A percentile compares a stretch with the other conserved stretches of the same genome.
phyloP scores from a whole-genome alignment of 1,140 invertebrate species.

The Coelopa frigida region DNA sequence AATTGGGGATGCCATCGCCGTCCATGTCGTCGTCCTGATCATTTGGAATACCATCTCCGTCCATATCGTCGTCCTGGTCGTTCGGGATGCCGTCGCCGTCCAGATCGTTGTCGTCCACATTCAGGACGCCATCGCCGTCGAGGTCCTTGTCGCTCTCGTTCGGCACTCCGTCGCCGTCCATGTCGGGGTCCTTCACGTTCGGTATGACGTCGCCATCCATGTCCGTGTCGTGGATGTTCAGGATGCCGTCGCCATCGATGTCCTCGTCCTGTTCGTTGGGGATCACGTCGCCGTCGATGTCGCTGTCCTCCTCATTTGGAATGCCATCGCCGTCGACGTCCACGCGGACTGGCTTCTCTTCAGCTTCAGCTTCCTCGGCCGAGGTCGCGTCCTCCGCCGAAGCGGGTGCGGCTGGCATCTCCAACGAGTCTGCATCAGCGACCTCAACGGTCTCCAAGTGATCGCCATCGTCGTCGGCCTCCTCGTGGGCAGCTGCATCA shows the following conservation, averaged over 20 bases:
- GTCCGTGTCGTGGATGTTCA: constrained; percentile 14
- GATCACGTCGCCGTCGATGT: constrained; percentile 23
- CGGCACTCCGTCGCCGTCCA: constrained; percentile 14
- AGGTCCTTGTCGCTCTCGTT: constrained; percentile 14
- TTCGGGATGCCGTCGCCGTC: constrained; percentile 33
- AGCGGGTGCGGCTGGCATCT: too few species aligned
- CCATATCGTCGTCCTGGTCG: constrained; percentile 31
- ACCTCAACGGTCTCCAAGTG: constrained; percentile 42
- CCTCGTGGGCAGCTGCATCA: constrained; percentile 24
- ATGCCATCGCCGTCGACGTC: constrained; percentile 39
- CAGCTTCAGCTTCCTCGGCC: constrained; percentile 16
- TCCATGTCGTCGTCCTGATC: constrained; percentile 40
- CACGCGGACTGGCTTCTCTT: constrained; percentile 20
- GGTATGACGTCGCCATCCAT: constrained; percentile 17
- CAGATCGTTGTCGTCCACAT: constrained; percentile 23
- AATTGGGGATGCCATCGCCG: constrained; percentile 44
- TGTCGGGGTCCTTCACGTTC: constrained; percentile 14
- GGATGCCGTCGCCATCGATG: constrained; percentile 15
- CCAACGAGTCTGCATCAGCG: constrained; percentile 37
- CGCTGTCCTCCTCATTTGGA: constrained; percentile 24
- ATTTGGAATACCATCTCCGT: constrained; percentile 42
- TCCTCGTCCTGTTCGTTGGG: constrained; percentile 19
- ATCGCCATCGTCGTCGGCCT: constrained; percentile 41
- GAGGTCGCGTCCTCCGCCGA: constrained; percentile 25
- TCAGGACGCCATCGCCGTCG: constrained; percentile 31